Evolutionary conservation across 2,888 invertebrate species (phyloP).

Genomic region (Deroplatys truncata): DNA sequence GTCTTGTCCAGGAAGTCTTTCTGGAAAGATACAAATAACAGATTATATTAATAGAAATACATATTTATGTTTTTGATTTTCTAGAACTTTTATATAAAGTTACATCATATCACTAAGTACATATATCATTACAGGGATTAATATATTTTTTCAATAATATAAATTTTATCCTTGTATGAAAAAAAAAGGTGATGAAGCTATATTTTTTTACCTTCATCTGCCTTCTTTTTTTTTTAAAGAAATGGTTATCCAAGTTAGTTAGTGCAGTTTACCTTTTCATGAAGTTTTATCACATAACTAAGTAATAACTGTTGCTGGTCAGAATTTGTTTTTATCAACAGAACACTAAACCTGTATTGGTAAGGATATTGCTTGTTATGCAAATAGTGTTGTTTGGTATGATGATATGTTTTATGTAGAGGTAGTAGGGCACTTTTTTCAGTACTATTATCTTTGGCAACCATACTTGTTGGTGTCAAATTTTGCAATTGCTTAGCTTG

Average conservation of each 20-base stretch:
- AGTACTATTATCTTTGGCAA: neutral
- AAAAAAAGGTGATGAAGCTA: neutral
- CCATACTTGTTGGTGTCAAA: neutral
- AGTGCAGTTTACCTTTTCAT: neutral
- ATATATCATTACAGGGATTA: conserved; percentile 17
- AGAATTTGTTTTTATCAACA: neutral
- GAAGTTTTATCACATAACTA: neutral
- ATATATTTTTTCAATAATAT: conserved; percentile 19
- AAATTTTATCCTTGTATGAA: neutral
- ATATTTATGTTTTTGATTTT: conserved; percentile 14
- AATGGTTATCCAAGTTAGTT: neutral
- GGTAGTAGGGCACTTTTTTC: neutral
- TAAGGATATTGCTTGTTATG: neutral
- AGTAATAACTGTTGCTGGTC: neutral
- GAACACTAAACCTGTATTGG: neutral
- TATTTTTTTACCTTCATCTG: conserved; percentile 1
- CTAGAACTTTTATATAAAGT: conserved; percentile 22
- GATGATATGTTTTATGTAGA: neutral
- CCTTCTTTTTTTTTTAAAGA: neutral
- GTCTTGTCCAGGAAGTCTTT: conserved; percentile 15
- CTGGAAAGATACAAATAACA: conserved; percentile 19
- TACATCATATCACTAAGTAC: conserved; percentile 19
- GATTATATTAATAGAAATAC: conserved; percentile 18
- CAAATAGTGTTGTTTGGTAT: neutral
- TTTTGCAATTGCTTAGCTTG: neutral